Percentiles rank a stretch among this genome's conserved stretches.
phyloP scores from a whole-genome alignment of 1,140 invertebrate species.

The Diprion similis region DNA sequence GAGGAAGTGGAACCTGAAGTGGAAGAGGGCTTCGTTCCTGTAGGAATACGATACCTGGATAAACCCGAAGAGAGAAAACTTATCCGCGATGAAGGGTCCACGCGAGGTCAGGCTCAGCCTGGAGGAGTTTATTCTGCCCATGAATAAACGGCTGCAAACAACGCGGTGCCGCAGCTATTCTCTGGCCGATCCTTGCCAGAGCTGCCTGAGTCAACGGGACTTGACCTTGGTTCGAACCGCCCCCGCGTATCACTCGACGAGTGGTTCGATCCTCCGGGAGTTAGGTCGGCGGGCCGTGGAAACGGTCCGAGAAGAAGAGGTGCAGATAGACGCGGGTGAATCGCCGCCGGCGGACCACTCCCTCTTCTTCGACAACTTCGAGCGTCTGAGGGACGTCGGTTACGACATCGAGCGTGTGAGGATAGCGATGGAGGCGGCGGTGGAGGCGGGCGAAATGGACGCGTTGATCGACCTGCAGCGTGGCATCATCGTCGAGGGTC shows the following conservation, averaged over 20 bases:
- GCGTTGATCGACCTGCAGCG: slow-evolving; percentile 56
- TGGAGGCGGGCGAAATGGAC: slow-evolving; percentile 52
- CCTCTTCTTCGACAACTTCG: slow-evolving; percentile 54
- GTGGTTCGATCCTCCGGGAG: not conserved
- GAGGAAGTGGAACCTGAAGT: too few relatives aligned
- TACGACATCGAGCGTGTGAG: slow-evolving; percentile 56
- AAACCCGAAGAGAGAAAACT: too few relatives aligned
- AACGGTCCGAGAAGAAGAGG: slow-evolving; percentile 22
- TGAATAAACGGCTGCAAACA: too few relatives aligned
- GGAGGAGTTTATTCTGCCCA: too few relatives aligned
- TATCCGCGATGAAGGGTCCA: too few relatives aligned
- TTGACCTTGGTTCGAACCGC: slow-evolving; percentile 29
- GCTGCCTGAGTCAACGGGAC: too few relatives aligned
- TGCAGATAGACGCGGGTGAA: slow-evolving; percentile 54
- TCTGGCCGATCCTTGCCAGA: not conserved
- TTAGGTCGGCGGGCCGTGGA: not conserved
- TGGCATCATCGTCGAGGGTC: slow-evolving; percentile 33
- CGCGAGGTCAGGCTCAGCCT: too few relatives aligned
- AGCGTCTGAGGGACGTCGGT: slow-evolving; percentile 48
- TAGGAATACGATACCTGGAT: too few relatives aligned
- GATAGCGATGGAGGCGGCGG: slow-evolving; percentile 54
- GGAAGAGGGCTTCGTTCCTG: too few relatives aligned
- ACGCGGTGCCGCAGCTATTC: not conserved
- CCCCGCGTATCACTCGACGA: slow-evolving; percentile 41
- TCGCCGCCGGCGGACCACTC: slow-evolving; percentile 54